Evolutionary conservation across 2,888 invertebrate species (phyloP).

Genomic region (Melipona bicolor): DNA sequence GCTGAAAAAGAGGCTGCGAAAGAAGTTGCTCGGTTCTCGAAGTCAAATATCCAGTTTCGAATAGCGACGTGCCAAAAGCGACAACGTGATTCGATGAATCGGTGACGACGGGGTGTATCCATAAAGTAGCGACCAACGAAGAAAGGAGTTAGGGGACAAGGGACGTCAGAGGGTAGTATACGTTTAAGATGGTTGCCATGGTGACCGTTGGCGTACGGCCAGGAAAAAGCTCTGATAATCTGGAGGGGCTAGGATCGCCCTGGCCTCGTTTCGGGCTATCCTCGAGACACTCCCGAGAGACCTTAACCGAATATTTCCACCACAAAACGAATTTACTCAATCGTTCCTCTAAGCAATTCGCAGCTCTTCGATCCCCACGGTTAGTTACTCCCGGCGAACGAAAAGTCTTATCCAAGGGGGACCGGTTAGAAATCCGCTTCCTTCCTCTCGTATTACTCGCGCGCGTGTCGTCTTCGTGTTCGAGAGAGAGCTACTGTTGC

Average conservation of each 20-base stretch:
- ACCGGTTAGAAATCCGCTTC: neutral
- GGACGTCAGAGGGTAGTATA: conserved; percentile 54
- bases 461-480: neutral
- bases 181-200: conserved; percentile 80
- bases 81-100: conserved; percentile 68
- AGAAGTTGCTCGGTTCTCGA: neutral
- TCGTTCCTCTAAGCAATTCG: conserved; percentile 23
- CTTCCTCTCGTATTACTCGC: neutral
- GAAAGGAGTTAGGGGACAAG: conserved; percentile 24
- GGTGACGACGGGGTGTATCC: conserved; percentile 63
- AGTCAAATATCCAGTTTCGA: conserved; percentile 13
- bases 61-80: conserved; percentile 40
- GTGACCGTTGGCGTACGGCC: conserved; percentile 79
- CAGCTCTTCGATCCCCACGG: conserved; percentile 5
- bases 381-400: conserved; percentile 18
- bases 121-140: conserved; percentile 58
- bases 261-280: conserved; percentile 75
- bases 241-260: conserved; percentile 74
- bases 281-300: conserved; percentile 68
- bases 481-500: neutral
- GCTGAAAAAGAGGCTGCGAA: neutral
- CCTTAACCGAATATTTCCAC: conserved; percentile 77
- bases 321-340: conserved; percentile 62
- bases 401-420: neutral
- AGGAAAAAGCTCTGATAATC: conserved; percentile 80